A percentile compares a stretch with the other conserved stretches of the same genome.
These are phyloP conservation scores for Oreochromis spilurus DNA, from an alignment of 2,113 vertebrate species.

Conservation along the genomic window DNA sequence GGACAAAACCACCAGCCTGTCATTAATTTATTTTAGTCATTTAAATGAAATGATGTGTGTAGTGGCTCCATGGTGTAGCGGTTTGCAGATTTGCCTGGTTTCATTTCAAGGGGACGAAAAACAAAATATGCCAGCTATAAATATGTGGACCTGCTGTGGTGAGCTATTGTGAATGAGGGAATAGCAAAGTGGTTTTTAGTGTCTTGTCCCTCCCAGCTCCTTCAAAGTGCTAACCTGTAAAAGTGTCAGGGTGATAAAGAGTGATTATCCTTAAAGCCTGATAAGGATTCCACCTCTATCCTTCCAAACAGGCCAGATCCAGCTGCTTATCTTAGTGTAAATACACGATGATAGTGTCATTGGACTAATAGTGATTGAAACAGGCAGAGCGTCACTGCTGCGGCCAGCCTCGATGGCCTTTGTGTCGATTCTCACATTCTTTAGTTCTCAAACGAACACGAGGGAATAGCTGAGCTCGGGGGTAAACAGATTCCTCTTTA, in stretches of 20 bases:
- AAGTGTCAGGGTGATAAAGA: neutral
- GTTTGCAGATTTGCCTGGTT: neutral
- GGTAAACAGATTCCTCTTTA: constrained; percentile 40
- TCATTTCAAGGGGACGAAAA: neutral
- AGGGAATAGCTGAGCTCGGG: constrained; percentile 30
- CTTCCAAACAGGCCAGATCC: neutral
- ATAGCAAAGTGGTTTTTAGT: neutral
- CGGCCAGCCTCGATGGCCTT: neutral
- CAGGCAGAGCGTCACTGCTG: constrained; percentile 24
- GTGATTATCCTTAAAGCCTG: neutral
- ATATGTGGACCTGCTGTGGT: neutral
- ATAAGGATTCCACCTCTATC: neutral
- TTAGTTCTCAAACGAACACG: constrained; percentile 25
- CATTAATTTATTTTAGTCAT: neutral
- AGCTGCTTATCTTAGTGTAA: constrained; percentile 25
- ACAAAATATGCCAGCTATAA: neutral
- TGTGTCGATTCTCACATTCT: constrained; percentile 40
- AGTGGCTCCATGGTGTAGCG: neutral
- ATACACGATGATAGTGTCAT: constrained; percentile 31
- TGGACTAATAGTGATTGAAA: constrained; percentile 38
- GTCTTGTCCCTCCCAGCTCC: neutral
- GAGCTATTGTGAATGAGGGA: neutral
- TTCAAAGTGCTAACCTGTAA: neutral
- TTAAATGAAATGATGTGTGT: neutral
- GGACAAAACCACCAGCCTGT: neutral